These are phyloP conservation scores for Drosophila heteroneura DNA, from an alignment of 2,888 invertebrate genomes.

Conservation along the genomic window DNA sequence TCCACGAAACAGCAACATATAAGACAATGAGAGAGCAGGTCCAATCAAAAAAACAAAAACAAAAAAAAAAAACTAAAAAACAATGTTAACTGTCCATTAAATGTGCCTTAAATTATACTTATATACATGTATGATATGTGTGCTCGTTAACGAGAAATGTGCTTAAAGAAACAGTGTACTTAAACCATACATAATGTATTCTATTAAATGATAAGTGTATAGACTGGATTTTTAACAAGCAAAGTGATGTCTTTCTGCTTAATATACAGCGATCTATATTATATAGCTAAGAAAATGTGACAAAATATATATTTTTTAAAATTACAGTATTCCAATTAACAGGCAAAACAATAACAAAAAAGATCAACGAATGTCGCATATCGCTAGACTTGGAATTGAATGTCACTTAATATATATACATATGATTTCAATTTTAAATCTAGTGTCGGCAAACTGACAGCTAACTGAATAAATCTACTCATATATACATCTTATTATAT, in stretches of 20 bases:
- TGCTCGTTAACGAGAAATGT: conserved; percentile 41
- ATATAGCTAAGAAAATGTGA: conserved; percentile 65
- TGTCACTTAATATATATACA: conserved; percentile 5
- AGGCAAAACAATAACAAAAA: conserved; percentile 35
- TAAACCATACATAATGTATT: conserved; percentile 61
- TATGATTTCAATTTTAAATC: conserved; percentile 34
- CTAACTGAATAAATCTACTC: conserved; percentile 50
- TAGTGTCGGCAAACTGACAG: conserved; percentile 36
- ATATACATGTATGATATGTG: conserved; percentile 40
- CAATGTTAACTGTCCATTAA: conserved; percentile 73
- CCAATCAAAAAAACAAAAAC: conserved; percentile 64
- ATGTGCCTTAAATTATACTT: conserved; percentile 74
- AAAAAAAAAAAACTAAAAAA: background rate
- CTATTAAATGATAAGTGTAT: conserved; percentile 68
- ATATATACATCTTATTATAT: conserved; percentile 38
- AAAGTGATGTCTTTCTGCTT: conserved; percentile 76
- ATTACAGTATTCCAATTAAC: conserved; percentile 66
- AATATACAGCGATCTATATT: conserved; percentile 72
- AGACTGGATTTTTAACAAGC: conserved; percentile 72
- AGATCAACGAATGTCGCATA: conserved; percentile 65
- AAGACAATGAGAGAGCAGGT: conserved; percentile 77
- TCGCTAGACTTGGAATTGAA: conserved; percentile 33
- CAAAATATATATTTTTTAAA: conserved; percentile 37
- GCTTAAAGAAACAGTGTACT: conserved; percentile 59
- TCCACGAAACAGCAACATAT: conserved; percentile 53